A percentile compares a stretch with the other conserved stretches of the same genome.
phyloP scores from a whole-genome alignment of 64 coral and sea anemone species.

The Porites lutea region DNA sequence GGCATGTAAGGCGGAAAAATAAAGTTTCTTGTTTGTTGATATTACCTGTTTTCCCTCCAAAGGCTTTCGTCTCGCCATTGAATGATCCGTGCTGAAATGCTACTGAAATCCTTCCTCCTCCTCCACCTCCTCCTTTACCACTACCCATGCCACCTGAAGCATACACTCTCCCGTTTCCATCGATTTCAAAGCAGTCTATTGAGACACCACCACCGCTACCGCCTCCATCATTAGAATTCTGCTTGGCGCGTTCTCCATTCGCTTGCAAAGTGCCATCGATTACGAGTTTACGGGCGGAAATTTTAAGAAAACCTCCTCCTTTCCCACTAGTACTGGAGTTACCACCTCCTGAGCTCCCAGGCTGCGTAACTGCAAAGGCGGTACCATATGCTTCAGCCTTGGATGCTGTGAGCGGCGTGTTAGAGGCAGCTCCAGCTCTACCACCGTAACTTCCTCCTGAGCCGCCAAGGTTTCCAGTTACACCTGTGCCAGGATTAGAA shows the following conservation, averaged over 20 bases:
- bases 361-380: slow-evolving; percentile 45
- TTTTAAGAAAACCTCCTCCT: slow-evolving; percentile 74
- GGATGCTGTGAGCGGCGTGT: slow-evolving; percentile 42
- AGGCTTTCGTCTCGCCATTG: slow-evolving; percentile 38
- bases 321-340: slow-evolving; percentile 54
- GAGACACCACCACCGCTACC: slow-evolving; percentile 90
- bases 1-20: neutral
- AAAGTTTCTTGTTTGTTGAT: neutral
- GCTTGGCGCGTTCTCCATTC: slow-evolving; percentile 57
- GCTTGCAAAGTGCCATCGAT: slow-evolving; percentile 72
- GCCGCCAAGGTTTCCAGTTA: slow-evolving; percentile 32
- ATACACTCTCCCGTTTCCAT: slow-evolving; percentile 71
- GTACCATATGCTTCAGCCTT: slow-evolving; percentile 71
- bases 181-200: slow-evolving; percentile 73
- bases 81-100: slow-evolving; percentile 70
- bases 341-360: slow-evolving; percentile 80
- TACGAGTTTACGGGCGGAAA: slow-evolving; percentile 79
- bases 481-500: slow-evolving; percentile 59
- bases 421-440: slow-evolving; percentile 75
- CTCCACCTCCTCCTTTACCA: slow-evolving; percentile 75
- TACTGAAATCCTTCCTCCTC: slow-evolving; percentile 79
- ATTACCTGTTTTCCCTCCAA: slow-evolving; percentile 88
- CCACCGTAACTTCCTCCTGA: slow-evolving; percentile 88
- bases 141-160: slow-evolving; percentile 74
- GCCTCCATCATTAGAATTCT: slow-evolving; percentile 82